Conservation (phyloP, 1,140 invertebrate genomes). For the Cydia amplana region DNA sequence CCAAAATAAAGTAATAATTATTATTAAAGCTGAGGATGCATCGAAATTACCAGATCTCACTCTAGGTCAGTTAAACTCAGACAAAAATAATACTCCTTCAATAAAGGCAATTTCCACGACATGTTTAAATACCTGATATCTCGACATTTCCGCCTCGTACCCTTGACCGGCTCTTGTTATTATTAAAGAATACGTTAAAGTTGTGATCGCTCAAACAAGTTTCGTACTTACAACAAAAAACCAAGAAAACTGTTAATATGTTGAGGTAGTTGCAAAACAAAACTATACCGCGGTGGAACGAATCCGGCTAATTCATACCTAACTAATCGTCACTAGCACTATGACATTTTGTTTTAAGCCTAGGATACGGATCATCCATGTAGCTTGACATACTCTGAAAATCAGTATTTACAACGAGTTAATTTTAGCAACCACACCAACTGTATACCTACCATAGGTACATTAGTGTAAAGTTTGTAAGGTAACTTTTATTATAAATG, state of each 20-base stretch:
- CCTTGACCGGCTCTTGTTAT: slow-evolving; percentile 2
- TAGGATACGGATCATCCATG: too few species aligned
- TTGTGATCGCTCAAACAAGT: background rate
- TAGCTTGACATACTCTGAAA: too few species aligned
- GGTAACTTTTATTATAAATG: too few species aligned
- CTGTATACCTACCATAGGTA: too few species aligned
- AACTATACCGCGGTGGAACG: background rate
- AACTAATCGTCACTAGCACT: too few species aligned
- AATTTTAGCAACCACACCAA: too few species aligned
- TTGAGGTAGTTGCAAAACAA: background rate
- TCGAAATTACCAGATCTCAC: background rate
- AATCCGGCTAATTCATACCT: too few species aligned
- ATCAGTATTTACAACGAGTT: too few species aligned
- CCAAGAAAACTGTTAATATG: slow-evolving; percentile 36
- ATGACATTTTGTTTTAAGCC: too few species aligned
- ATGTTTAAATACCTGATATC: slow-evolving; percentile 14
- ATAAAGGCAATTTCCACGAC: background rate
- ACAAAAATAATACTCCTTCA: background rate
- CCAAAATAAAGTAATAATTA: too few species aligned
- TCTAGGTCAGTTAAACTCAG: background rate
- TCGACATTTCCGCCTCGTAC: background rate
- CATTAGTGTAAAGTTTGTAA: too few species aligned
- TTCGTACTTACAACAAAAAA: slow-evolving; percentile 6
- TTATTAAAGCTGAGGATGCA: background rate
- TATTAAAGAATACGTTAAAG: background rate